A percentile compares a stretch with the other conserved stretches of the same genome.
These are phyloP conservation scores for Caradrina clavipalpis DNA, from an alignment of 2,888 invertebrate species.

Conservation along the genomic window DNA sequence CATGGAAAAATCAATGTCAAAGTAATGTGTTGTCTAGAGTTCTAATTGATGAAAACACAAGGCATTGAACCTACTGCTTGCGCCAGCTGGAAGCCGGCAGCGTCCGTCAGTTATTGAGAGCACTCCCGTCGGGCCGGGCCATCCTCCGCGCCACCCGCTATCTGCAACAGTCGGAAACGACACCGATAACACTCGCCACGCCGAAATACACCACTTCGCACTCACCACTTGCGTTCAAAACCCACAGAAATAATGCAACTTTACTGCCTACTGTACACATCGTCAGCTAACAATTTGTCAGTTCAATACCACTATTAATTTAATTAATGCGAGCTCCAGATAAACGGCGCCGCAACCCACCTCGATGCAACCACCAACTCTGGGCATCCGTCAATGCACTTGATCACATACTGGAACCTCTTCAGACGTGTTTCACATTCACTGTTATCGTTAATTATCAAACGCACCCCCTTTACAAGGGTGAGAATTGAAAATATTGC, in stretches of 20 bases:
- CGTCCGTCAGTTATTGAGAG: conserved; percentile 89
- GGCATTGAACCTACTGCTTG: conserved; percentile 81
- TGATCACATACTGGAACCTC: conserved; percentile 67
- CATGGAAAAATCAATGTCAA: conserved; percentile 62
- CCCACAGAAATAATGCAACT: conserved; percentile 47
- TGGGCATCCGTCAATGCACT: conserved; percentile 72
- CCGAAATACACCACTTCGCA: conserved; percentile 68
- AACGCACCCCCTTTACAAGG: conserved; percentile 73
- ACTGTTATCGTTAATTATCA: conserved; percentile 73
- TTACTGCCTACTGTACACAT: conserved; percentile 54
- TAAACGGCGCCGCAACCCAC: conserved; percentile 84
- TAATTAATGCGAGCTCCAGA: conserved; percentile 85
- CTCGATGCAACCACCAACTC: conserved; percentile 81
- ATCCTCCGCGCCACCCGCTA: conserved; percentile 87
- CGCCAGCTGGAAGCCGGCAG: conserved; percentile 89
- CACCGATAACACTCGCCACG: conserved; percentile 85
- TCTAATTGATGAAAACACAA: conserved; percentile 36
- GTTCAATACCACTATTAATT: conserved; percentile 77
- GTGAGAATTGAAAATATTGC: conserved; percentile 86
- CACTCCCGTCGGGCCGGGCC: conserved; percentile 84
- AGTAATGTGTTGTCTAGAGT: conserved; percentile 37
- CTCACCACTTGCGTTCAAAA: conserved; percentile 53
- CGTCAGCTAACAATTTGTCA: conserved; percentile 63
- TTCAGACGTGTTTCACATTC: conserved; percentile 71
- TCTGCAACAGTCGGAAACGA: conserved; percentile 89